These are phyloP conservation scores for Sardinella longiceps DNA, from an alignment of 2,797 vertebrate species.

Conservation along the genomic window DNA sequence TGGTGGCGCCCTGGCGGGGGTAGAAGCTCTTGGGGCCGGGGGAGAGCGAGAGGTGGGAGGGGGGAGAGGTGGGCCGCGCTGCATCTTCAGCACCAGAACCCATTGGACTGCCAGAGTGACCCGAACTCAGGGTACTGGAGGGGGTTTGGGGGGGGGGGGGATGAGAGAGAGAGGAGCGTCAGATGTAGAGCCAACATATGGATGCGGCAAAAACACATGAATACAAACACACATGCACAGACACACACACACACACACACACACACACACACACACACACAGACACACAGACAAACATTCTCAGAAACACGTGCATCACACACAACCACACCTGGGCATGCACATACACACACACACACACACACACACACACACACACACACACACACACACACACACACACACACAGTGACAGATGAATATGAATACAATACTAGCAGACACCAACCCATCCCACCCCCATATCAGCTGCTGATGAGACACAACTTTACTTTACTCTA, in stretches of 20 bases:
- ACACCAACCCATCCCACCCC: not conserved
- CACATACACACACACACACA: not conserved
- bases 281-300: not conserved
- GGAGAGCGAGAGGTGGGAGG: constrained; percentile 79
- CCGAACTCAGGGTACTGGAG: constrained; percentile 85
- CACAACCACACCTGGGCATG: not conserved
- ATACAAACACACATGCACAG: not conserved
- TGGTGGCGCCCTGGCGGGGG: constrained; percentile 95
- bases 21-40: constrained; percentile 93
- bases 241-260: not conserved
- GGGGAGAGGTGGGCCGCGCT: constrained; percentile 73
- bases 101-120: constrained; percentile 86
- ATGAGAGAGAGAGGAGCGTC: too few species aligned
- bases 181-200: not conserved
- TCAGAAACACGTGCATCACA: not conserved
- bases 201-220: not conserved
- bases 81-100: constrained; percentile 85
- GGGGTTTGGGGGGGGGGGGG: constrained; percentile 20
- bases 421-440: not conserved
- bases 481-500: not conserved
- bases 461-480: not conserved
- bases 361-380: not conserved
- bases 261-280: not conserved
- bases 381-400: not conserved
- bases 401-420: not conserved